Evolutionary conservation across 2,888 invertebrate genomes (phyloP).

Genomic region (Platycnemis pennipes): DNA sequence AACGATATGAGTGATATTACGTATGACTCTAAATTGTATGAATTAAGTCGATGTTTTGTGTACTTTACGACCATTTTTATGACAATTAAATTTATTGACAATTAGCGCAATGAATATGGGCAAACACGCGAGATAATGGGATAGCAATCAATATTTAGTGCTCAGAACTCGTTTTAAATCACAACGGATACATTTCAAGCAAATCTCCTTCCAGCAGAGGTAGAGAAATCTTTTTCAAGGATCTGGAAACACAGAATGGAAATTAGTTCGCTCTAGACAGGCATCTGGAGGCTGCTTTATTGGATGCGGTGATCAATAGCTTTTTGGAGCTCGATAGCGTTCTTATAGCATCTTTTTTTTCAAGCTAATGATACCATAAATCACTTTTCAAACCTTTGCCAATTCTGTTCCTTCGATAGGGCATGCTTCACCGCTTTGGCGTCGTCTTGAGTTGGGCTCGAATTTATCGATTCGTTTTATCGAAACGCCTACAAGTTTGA

Average conservation of each 20-base stretch:
- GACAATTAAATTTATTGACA: too few species aligned
- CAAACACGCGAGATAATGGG: too few species aligned
- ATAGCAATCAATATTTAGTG: too few species aligned
- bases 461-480: background rate
- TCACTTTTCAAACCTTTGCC: background rate
- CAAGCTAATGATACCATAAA: constrained; percentile 13
- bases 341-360: background rate
- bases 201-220: too few species aligned
- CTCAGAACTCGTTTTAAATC: too few species aligned
- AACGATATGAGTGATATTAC: too few species aligned
- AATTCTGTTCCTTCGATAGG: background rate
- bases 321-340: background rate
- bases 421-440: background rate
- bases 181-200: too few species aligned
- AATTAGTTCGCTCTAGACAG: background rate
- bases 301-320: background rate
- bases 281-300: background rate
- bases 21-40: too few species aligned
- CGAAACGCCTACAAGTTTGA: background rate
- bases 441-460: background rate
- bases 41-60: too few species aligned
- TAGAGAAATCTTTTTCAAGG: too few species aligned
- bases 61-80: too few species aligned
- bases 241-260: background rate
- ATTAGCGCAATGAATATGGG: too few species aligned